phyloP scores from a whole-genome alignment of 2,797 vertebrate species.

The Poliocrania exsul region DNA sequence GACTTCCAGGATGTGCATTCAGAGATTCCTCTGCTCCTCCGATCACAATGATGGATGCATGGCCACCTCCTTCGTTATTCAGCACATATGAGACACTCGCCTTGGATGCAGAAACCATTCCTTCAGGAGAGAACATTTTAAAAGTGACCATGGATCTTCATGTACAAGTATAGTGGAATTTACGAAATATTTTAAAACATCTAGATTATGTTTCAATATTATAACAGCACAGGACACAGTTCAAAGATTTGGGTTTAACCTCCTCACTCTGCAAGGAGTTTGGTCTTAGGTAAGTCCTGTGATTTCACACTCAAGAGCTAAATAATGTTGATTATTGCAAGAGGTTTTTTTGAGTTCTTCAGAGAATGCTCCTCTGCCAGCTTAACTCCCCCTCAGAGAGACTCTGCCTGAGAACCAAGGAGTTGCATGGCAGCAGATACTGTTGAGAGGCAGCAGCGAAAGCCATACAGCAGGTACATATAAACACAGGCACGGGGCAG shows the following conservation, averaged over 20 bases:
- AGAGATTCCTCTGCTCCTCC: constrained; percentile 90
- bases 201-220: neutral
- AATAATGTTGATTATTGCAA: neutral
- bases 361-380: neutral
- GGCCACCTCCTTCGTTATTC: constrained; percentile 81
- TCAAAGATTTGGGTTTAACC: neutral
- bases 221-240: neutral
- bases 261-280: neutral
- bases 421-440: neutral
- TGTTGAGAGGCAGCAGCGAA: neutral
- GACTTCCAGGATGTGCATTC: constrained; percentile 86
- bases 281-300: neutral
- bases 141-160: neutral
- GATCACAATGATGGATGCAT: constrained; percentile 84
- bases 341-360: neutral
- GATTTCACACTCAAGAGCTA: neutral
- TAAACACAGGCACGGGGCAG: neutral
- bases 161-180: neutral
- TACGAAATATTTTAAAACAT: neutral
- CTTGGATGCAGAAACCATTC: constrained; percentile 88
- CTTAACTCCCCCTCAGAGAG: neutral
- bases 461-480: neutral
- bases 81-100: constrained; percentile 85
- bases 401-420: neutral
- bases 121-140: constrained; percentile 64